Conservation (phyloP, 2,888 invertebrate species). For the Quadroppia sp. region DNA sequence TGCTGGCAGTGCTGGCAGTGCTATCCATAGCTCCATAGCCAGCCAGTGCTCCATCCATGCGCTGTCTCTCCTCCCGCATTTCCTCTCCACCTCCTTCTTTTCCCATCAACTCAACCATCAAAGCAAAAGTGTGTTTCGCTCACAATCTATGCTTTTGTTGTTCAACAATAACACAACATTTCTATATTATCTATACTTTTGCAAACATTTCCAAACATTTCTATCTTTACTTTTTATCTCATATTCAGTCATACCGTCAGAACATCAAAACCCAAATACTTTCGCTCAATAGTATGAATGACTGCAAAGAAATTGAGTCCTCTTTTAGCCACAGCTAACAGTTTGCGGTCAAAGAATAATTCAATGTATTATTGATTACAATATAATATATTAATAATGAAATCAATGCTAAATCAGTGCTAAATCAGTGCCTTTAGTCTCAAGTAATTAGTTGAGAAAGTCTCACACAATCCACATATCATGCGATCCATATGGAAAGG, state of each 20-base stretch:
- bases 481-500: neutral
- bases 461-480: neutral
- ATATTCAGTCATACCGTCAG: slow-evolving; percentile 3
- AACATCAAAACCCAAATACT: slow-evolving; percentile 5
- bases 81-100: slow-evolving; percentile 36
- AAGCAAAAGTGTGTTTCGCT: slow-evolving; percentile 23
- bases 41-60: slow-evolving; percentile 32
- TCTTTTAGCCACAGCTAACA: neutral
- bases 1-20: neutral
- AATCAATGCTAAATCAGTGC: neutral
- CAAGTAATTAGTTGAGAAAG: neutral
- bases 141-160: slow-evolving; percentile 32
- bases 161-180: slow-evolving; percentile 34
- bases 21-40: no score
- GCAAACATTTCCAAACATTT: slow-evolving; percentile 19
- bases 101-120: slow-evolving; percentile 36
- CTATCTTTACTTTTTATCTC: slow-evolving; percentile 21
- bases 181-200: slow-evolving; percentile 26
- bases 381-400: neutral
- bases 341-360: slow-evolving; percentile 2
- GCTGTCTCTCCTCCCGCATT: slow-evolving; percentile 34
- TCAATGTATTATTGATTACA: neutral
- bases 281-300: neutral
- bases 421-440: neutral
- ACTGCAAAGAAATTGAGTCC: neutral